These are phyloP conservation scores for Coracias cyanogaster DNA, from an alignment of 2,797 vertebrate genomes.

Conservation along the genomic window DNA sequence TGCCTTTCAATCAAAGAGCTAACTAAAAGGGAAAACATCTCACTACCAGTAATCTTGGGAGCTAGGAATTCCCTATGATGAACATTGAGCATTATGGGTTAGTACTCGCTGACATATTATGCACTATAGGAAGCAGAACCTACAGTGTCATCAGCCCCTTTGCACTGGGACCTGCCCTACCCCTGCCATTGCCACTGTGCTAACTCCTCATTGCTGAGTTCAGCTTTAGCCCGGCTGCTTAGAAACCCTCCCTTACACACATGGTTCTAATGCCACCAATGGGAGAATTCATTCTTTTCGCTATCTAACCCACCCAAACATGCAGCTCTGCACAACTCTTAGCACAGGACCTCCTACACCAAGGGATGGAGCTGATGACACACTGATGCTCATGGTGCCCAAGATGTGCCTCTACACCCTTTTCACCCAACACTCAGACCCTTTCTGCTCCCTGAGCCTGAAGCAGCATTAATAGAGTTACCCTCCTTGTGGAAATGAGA, in stretches of 20 bases:
- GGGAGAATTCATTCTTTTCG: background rate
- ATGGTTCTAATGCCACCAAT: background rate
- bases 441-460: background rate
- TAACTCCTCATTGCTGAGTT: background rate
- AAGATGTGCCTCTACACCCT: background rate
- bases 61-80: background rate
- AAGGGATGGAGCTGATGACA: background rate
- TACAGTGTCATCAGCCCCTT: background rate
- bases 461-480: background rate
- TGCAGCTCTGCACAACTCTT: accelerated
- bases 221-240: background rate
- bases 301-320: background rate
- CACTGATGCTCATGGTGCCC: accelerated
- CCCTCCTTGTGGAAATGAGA: background rate
- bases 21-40: background rate
- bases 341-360: accelerated
- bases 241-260: background rate
- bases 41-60: background rate
- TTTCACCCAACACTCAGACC: background rate
- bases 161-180: background rate
- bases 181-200: background rate
- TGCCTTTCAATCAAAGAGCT: background rate
- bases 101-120: background rate
- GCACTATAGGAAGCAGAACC: background rate
- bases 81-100: background rate